Conservation (phyloP, 2,888 invertebrate genomes). For the Drosophila prostipennis region DNA sequence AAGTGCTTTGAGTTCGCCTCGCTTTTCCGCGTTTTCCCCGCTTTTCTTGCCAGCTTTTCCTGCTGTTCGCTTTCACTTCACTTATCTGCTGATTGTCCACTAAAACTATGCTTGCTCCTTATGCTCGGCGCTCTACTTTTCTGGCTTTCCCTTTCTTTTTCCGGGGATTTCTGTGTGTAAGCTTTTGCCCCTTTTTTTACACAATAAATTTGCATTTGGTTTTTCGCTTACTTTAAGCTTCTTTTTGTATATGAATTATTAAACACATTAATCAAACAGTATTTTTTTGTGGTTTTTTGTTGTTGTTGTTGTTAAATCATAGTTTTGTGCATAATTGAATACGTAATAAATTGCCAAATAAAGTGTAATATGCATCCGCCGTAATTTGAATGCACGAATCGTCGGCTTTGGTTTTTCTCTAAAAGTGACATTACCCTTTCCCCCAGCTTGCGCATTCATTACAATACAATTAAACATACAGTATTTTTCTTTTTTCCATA, state of each 20-base stretch:
- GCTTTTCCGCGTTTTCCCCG: constrained; percentile 14
- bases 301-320: constrained; percentile 32
- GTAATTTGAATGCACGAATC: constrained; percentile 34
- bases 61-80: constrained; percentile 24
- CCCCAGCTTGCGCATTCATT: constrained; percentile 73
- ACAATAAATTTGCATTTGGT: constrained; percentile 29
- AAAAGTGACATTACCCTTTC: constrained; percentile 71
- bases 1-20: constrained; percentile 11
- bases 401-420: constrained; percentile 24
- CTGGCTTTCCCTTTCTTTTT: constrained; percentile 5
- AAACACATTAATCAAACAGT: constrained; percentile 65
- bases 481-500: constrained; percentile 45
- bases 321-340: constrained; percentile 67
- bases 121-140: constrained; percentile 42
- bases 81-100: constrained; percentile 75
- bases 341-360: constrained; percentile 70
- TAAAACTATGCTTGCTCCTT: constrained; percentile 73
- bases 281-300: neutral
- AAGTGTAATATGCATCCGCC: constrained; percentile 59
- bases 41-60: constrained; percentile 4
- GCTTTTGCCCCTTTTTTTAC: constrained; percentile 29
- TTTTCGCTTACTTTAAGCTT: constrained; percentile 19
- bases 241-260: constrained; percentile 29
- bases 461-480: constrained; percentile 73
- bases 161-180: constrained; percentile 11